These are phyloP conservation scores for Misgurnus mizolepis DNA, from an alignment of 2,113 vertebrate genomes.

Conservation along the genomic window DNA sequence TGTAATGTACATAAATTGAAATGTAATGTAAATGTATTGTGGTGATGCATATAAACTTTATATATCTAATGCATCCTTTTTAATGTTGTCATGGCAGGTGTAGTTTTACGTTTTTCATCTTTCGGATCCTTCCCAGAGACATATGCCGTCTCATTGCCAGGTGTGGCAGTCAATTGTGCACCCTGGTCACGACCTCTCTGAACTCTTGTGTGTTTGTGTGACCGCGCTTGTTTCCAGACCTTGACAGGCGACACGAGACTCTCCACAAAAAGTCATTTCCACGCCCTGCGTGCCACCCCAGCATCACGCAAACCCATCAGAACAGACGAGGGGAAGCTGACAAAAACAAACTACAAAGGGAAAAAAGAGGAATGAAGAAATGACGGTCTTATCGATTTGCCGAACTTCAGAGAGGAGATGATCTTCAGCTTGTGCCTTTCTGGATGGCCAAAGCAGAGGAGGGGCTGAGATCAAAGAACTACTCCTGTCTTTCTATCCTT, in stretches of 20 bases:
- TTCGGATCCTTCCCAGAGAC: no score
- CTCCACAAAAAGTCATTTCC: constrained; percentile 37
- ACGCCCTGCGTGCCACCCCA: constrained; percentile 6
- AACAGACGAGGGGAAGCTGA: constrained; percentile 19
- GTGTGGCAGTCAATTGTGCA: no score
- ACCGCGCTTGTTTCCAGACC: constrained; percentile 12
- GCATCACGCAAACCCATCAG: constrained; percentile 16
- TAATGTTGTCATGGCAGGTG: no score
- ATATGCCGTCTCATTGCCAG: no score
- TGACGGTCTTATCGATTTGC: constrained; percentile 18
- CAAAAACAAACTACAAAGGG: not conserved
- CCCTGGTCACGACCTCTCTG: not conserved
- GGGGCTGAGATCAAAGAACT: constrained; percentile 39
- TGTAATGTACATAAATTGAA: no score
- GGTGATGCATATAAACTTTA: no score
- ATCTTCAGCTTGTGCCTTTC: constrained; percentile 38
- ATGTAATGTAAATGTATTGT: no score
- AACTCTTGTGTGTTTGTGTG: not conserved
- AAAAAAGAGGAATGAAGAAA: constrained; percentile 23
- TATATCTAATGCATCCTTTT: no score
- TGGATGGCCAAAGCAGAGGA: constrained; percentile 31
- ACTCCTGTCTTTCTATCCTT: constrained; percentile 25
- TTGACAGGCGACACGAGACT: constrained; percentile 11
- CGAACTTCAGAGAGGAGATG: constrained; percentile 47
- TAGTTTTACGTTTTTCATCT: no score